These are phyloP conservation scores for Athalia circularis DNA, from an alignment of 2,888 invertebrate species.

Conservation along the genomic window DNA sequence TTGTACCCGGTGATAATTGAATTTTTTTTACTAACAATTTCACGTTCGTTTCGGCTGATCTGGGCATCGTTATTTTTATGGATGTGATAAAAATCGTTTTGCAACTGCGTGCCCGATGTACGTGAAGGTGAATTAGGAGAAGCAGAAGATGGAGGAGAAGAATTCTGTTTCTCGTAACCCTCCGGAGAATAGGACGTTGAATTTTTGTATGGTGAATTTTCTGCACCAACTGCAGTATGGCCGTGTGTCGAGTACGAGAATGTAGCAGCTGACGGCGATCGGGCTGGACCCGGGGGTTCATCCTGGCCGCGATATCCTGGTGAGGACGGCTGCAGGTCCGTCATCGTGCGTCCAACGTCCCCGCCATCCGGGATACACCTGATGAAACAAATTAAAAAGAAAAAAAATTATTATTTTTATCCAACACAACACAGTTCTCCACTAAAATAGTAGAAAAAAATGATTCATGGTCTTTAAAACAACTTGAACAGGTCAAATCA, in stretches of 20 bases:
- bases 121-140: no score
- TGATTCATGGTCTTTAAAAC: no score
- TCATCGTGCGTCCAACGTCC: constrained; percentile 73
- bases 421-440: not conserved
- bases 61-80: constrained; percentile 26
- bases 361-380: constrained; percentile 74
- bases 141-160: constrained; percentile 54
- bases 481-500: no score
- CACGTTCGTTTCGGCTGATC: not conserved
- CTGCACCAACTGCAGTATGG: constrained; percentile 57
- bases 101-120: constrained; percentile 2
- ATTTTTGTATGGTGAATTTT: constrained; percentile 67
- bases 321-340: constrained; percentile 73
- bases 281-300: constrained; percentile 69
- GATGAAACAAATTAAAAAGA: constrained; percentile 45
- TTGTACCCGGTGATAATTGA: constrained; percentile 66
- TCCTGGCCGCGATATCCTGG: constrained; percentile 72
- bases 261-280: constrained; percentile 64
- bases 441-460: not conserved
- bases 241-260: constrained; percentile 68
- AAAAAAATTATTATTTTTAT: not conserved
- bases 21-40: constrained; percentile 61
- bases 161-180: constrained; percentile 64
- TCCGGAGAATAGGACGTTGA: constrained; percentile 64
- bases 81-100: constrained; percentile 55